Evolutionary conservation across 2,888 invertebrate species (phyloP).

Genomic region (Cordilura impudica): DNA sequence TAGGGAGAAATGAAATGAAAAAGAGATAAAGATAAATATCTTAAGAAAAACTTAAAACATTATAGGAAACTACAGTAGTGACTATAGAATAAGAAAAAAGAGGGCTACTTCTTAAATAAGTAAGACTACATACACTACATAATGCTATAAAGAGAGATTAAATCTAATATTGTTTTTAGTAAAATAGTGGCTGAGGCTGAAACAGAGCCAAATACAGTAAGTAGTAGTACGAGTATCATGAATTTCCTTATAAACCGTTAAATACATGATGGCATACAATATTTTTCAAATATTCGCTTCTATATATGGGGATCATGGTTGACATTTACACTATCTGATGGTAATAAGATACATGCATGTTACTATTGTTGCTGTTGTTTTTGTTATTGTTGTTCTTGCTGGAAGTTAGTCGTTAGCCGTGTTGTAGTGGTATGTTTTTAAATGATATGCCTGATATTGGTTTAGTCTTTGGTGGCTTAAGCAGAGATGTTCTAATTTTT

Average conservation of each 20-base stretch:
- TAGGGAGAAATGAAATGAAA: background rate
- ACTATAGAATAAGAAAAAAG: background rate
- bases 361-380: background rate
- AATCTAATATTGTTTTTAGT: conserved; percentile 8
- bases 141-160: conserved; percentile 7
- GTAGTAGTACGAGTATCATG: background rate
- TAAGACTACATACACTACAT: conserved; percentile 7
- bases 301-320: conserved; percentile 45
- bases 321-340: conserved; percentile 58
- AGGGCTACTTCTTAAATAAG: conserved; percentile 7
- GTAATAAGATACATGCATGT: conserved; percentile 57
- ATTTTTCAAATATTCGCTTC: conserved; percentile 22
- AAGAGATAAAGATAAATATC: conserved; percentile 53
- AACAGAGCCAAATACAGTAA: background rate
- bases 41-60: conserved; percentile 12
- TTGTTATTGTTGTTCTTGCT: background rate
- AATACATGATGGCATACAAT: conserved; percentile 37
- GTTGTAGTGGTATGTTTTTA: background rate
- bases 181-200: no score
- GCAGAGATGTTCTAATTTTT: conserved; percentile 38
- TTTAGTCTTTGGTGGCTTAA: conserved; percentile 33
- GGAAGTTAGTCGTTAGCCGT: background rate
- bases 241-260: conserved; percentile 60
- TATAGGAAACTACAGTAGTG: background rate
- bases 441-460: background rate